Conservation (phyloP, 2,888 invertebrate genomes). For the Pomacea canaliculata region DNA sequence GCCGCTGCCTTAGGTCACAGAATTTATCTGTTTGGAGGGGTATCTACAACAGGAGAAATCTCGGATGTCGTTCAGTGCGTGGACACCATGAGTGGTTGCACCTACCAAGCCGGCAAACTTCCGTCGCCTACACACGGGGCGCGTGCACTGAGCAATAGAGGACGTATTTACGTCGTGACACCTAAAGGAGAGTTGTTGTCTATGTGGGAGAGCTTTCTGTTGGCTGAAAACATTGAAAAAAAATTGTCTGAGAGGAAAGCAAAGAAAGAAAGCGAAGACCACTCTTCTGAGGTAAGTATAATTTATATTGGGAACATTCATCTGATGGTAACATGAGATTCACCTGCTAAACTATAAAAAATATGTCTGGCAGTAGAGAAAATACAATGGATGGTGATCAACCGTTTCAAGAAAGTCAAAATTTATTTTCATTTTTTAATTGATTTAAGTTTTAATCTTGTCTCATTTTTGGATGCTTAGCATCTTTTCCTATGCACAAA, state of each 20-base stretch:
- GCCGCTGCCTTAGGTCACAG: conserved; percentile 3
- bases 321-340: no score
- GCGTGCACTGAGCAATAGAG: background rate
- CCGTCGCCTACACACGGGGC: background rate
- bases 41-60: background rate
- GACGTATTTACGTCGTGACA: conserved; percentile 1
- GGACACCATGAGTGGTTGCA: background rate
- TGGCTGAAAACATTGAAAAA: background rate
- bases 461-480: no score
- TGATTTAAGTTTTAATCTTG: no score
- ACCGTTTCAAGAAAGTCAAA: no score
- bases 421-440: no score
- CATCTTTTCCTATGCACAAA: no score
- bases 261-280: no score
- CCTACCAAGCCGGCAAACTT: background rate
- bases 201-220: background rate
- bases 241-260: no score
- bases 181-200: conserved; percentile 1
- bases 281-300: no score
- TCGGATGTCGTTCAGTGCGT: conserved; percentile 12
- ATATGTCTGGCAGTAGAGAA: no score
- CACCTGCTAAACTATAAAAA: no score
- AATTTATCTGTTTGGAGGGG: background rate
- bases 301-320: rapidly evolving
- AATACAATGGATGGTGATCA: no score